These are phyloP conservation scores for Crepidodera aurea DNA, from an alignment of 2,888 invertebrate genomes.

Conservation along the genomic window DNA sequence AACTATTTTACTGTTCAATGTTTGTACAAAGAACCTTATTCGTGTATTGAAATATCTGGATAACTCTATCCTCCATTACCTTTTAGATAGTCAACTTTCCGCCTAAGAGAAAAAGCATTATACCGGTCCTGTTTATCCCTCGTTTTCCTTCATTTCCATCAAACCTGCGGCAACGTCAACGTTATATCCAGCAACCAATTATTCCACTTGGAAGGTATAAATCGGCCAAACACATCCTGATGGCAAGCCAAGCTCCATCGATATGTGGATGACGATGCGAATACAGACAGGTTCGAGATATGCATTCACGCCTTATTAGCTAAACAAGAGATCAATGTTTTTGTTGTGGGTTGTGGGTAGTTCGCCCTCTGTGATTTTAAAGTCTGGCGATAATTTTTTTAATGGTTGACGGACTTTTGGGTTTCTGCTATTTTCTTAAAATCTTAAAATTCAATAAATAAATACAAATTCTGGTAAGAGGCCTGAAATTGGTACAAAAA, in stretches of 20 bases:
- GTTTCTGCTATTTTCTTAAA: too few species aligned
- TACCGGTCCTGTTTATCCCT: slow-evolving; percentile 9
- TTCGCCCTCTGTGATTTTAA: not conserved
- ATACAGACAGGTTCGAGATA: slow-evolving; percentile 23
- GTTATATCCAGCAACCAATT: slow-evolving; percentile 22
- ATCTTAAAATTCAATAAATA: too few species aligned
- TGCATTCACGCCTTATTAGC: slow-evolving; percentile 44
- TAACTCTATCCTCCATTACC: too few species aligned
- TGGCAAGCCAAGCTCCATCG: not conserved
- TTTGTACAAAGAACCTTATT: too few species aligned
- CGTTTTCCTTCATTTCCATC: slow-evolving; percentile 15
- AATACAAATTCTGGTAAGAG: too few species aligned
- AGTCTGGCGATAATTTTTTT: too few species aligned
- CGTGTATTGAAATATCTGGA: too few species aligned
- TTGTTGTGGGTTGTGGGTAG: slow-evolving; percentile 2
- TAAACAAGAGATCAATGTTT: slow-evolving; percentile 45
- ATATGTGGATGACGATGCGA: slow-evolving; percentile 17
- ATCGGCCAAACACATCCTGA: slow-evolving; percentile 26
- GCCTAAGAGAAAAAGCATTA: too few species aligned
- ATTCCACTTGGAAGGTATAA: slow-evolving; percentile 33
- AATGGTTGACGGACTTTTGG: too few species aligned
- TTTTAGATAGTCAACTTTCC: too few species aligned
- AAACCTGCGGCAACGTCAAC: slow-evolving; percentile 24
- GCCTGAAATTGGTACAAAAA: too few species aligned
- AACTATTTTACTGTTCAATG: too few species aligned